Evolutionary conservation across 2,113 vertebrate species (phyloP).

Genomic region (Sander vitreus): DNA sequence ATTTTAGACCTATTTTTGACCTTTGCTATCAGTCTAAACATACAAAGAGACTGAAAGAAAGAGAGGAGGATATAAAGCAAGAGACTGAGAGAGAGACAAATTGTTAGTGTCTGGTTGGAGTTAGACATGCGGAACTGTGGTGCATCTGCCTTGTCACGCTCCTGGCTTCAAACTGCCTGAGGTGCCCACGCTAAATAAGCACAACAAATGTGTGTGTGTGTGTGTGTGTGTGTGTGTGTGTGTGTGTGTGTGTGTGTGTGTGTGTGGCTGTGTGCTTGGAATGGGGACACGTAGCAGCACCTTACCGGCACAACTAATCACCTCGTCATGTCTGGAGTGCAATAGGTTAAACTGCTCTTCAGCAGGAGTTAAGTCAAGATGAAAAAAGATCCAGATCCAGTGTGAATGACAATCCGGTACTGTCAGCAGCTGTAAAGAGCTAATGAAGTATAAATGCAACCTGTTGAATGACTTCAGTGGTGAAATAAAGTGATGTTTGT

Average conservation of each 20-base stretch:
- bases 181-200: conserved; percentile 73
- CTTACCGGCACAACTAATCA: conserved; percentile 63
- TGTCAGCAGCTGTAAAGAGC: conserved; percentile 43
- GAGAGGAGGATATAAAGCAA: conserved; percentile 7
- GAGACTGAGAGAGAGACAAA: conserved; percentile 28
- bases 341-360: conserved; percentile 64
- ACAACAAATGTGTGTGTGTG: conserved; percentile 59
- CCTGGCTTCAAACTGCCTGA: conserved; percentile 59
- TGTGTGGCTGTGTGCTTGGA: conserved; percentile 37
- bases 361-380: conserved; percentile 45
- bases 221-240: not conserved
- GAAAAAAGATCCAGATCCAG: conserved; percentile 50
- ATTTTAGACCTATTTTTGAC: not conserved
- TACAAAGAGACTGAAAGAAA: conserved; percentile 8
- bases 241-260: conserved; percentile 29
- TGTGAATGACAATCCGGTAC: conserved; percentile 31
- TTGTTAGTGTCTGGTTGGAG: conserved; percentile 62
- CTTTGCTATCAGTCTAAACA: not conserved
- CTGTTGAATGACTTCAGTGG: conserved; percentile 53
- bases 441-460: conserved; percentile 61
- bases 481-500: conserved; percentile 47
- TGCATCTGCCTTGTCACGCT: conserved; percentile 76
- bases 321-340: conserved; percentile 53
- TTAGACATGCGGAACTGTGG: conserved; percentile 76
- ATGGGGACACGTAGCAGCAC: conserved; percentile 53